Evolutionary conservation across 2,888 invertebrate species (phyloP), one percentile per base, ranked within the genome.

Genomic region (Mesorhabditis spiculigera): DNA sequence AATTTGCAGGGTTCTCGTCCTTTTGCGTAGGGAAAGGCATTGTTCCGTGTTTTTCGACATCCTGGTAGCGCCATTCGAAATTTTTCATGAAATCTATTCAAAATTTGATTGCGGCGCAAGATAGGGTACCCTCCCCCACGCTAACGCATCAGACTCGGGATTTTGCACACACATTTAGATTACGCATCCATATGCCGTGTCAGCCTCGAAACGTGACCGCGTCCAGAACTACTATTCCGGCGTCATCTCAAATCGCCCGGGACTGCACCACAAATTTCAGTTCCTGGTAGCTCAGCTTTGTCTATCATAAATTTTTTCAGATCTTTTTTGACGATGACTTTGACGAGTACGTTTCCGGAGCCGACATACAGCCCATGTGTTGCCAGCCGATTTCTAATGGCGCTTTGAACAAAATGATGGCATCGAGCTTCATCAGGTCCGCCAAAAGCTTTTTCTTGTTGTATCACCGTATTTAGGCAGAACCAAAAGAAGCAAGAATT

Each of bases 291-390:
- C 10, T 50, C n/a, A 13, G 8, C 0, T n/a, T 13, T 50, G 58
- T n/a, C n/a, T 50, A 13, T 50, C 58, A 50, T 50, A 50, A 50
- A 10, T 13, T n/a, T 50, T 50, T 10, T 50, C n/a, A 13, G 58
- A 50, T 50, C n/a, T 50, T 50, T n/a, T 50, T 50, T 50, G 58
- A 50, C 58, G 58, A 50, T 50, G n/a, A 50, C n/a, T 50, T 50
- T n/a, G 58, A 50, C 58, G 58, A 50, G 58, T 50, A 50, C n/a
- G 58, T 50, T 10, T 13, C 8, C 10, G 10, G 58, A 10, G 58
- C 8, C n/a, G 58, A 13, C n/a, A 50, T 50, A 10, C 8, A 50
- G n/a, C 10, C n/a, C n/a, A 50, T 50, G 58, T 10, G 10, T 50
- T n/a, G 8, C n/a, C 58, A 50, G 58, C 58, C 58, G n/a, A n/a